Evolutionary conservation across 1,140 invertebrate species (phyloP).

Genomic region (Gryllus bimaculatus): DNA sequence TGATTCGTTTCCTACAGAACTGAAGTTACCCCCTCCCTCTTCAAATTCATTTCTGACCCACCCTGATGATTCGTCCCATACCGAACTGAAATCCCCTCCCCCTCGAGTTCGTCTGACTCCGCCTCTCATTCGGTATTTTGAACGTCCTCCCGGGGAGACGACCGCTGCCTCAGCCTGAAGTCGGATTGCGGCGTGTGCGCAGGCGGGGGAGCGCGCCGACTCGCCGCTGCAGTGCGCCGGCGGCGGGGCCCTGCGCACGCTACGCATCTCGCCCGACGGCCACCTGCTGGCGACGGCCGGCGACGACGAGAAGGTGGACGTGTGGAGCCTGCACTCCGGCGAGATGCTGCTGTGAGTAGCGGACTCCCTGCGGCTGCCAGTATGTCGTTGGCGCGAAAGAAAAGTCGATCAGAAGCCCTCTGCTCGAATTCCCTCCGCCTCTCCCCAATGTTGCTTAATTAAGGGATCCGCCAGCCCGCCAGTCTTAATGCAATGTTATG

Average conservation of each 20-base stretch:
- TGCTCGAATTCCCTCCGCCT: neutral
- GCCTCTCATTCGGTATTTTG: too few species aligned
- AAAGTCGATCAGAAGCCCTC: neutral
- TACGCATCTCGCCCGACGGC: constrained; percentile 55
- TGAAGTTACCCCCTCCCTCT: too few species aligned
- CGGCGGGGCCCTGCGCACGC: constrained; percentile 39
- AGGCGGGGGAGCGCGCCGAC: constrained; percentile 39
- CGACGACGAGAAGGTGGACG: constrained; percentile 58
- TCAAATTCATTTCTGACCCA: too few species aligned
- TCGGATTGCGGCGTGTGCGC: neutral
- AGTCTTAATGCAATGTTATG: too few species aligned
- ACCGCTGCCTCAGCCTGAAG: too few species aligned
- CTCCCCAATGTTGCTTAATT: too few species aligned
- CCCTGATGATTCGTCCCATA: too few species aligned
- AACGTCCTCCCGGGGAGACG: too few species aligned
- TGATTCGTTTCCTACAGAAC: too few species aligned
- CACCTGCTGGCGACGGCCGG: constrained; percentile 54
- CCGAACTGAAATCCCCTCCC: too few species aligned
- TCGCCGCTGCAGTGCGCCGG: constrained; percentile 37
- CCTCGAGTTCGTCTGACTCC: too few species aligned
- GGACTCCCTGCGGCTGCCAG: neutral
- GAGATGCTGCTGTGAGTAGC: constrained; percentile 41
- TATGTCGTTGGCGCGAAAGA: neutral
- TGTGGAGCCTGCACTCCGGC: constrained; percentile 53
- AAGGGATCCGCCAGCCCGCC: too few species aligned